phyloP scores from a whole-genome alignment of 2,888 invertebrate genomes.

The Pseudococcus viburni region DNA sequence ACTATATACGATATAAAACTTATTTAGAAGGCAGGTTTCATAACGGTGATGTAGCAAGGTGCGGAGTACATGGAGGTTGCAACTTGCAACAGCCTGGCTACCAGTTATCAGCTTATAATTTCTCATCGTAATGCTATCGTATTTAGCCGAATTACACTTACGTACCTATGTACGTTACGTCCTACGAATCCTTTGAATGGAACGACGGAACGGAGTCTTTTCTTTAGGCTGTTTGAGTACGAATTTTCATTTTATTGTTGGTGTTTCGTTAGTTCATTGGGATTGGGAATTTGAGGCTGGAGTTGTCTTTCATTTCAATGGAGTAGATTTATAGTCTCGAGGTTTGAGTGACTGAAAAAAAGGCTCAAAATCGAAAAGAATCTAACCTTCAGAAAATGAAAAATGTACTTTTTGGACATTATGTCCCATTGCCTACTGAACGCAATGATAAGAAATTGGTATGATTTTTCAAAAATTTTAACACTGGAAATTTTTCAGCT shows the following conservation, averaged over 20 bases:
- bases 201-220: not conserved
- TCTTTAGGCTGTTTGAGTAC: not conserved
- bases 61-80: slow-evolving; percentile 55
- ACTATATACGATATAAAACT: slow-evolving; percentile 32
- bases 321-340: not conserved
- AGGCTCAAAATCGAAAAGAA: not conserved
- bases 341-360: not conserved
- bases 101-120: slow-evolving; percentile 28
- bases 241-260: not conserved
- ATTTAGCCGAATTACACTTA: slow-evolving; percentile 33
- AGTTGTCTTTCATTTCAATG: not conserved
- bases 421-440: too few species aligned
- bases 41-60: slow-evolving; percentile 63
- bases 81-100: slow-evolving; percentile 41
- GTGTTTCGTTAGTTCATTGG: not conserved
- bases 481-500: too few species aligned
- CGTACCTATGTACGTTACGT: not conserved
- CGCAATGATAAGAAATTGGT: too few species aligned
- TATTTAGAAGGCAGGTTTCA: slow-evolving; percentile 60
- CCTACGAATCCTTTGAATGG: slow-evolving; percentile 18
- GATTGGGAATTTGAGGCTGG: not conserved
- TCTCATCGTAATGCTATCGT: not conserved
- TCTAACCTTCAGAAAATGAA: too few species aligned
- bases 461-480: too few species aligned
- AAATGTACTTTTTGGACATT: too few species aligned